Evolutionary conservation across 2,113 vertebrate genomes (phyloP).

Genomic region (Numida meleagris): DNA sequence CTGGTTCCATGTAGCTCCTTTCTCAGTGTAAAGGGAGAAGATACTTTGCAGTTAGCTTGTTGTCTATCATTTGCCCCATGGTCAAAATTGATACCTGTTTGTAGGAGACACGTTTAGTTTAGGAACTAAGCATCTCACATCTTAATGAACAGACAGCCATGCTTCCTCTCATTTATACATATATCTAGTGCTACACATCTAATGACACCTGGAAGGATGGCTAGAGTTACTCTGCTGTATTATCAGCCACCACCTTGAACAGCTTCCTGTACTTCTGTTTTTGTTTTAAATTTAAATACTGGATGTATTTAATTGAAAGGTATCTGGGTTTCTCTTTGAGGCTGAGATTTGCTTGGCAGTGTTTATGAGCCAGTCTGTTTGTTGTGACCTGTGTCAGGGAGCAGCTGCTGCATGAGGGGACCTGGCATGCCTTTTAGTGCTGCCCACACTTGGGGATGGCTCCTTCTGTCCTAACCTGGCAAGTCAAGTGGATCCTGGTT

Average conservation of each 20-base stretch:
- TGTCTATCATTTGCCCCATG: fast-evolving
- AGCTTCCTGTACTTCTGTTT: neutral
- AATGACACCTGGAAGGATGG: neutral
- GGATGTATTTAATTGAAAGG: neutral
- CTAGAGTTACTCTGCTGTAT: neutral
- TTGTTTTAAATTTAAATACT: neutral
- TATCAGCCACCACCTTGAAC: neutral
- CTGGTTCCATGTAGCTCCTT: neutral
- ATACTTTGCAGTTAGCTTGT: neutral
- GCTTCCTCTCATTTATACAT: fast-evolving
- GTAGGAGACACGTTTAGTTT: neutral
- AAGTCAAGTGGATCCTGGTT: neutral
- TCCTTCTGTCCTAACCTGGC: neutral
- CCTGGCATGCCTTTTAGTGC: neutral
- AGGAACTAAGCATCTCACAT: neutral
- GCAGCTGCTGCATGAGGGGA: neutral
- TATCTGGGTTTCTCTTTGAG: neutral
- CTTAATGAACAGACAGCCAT: fast-evolving
- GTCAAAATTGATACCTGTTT: neutral
- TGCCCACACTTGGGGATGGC: neutral
- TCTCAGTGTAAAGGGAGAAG: neutral
- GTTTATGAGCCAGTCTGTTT: neutral
- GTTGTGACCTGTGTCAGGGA: neutral
- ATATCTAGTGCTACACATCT: neutral
- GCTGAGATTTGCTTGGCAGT: neutral